phyloP scores from a whole-genome alignment of 1,140 invertebrate species.

The Leucophenga varia region DNA sequence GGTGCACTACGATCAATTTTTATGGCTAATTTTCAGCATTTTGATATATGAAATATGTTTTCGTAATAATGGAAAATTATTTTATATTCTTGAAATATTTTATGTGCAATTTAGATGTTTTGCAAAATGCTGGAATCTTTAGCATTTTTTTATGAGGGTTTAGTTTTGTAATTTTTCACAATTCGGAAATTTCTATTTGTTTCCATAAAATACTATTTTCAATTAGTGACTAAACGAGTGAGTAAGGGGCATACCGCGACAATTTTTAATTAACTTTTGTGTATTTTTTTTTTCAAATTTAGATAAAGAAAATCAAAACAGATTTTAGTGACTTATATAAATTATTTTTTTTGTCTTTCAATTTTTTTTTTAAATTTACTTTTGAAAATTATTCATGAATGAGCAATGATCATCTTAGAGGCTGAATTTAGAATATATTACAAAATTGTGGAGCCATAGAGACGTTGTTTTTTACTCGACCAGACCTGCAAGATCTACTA shows the following conservation, averaged over 20 bases:
- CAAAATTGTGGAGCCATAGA: background rate
- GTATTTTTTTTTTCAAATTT: background rate
- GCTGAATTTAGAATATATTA: background rate
- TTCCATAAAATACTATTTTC: background rate
- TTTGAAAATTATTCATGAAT: background rate
- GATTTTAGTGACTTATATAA: background rate
- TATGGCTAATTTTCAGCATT: too few relatives aligned
- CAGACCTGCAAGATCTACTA: too few relatives aligned
- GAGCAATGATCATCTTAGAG: background rate
- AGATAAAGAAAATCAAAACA: background rate
- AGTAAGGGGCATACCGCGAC: background rate
- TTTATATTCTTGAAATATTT: background rate
- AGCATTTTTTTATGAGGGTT: background rate
- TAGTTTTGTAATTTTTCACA: background rate
- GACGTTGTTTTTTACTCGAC: background rate
- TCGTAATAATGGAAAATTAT: too few relatives aligned
- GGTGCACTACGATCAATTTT: too few relatives aligned
- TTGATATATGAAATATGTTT: too few relatives aligned
- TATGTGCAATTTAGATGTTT: background rate
- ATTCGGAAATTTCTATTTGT: too few relatives aligned
- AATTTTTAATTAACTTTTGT: background rate
- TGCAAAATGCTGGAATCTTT: background rate
- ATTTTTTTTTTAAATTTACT: conserved; percentile 2
- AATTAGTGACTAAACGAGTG: background rate
- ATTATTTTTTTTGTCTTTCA: background rate